Evolutionary conservation across 1,140 invertebrate genomes (phyloP), one percentile per base, ranked within the genome.

Genomic region (Drosophila ironensis): DNA sequence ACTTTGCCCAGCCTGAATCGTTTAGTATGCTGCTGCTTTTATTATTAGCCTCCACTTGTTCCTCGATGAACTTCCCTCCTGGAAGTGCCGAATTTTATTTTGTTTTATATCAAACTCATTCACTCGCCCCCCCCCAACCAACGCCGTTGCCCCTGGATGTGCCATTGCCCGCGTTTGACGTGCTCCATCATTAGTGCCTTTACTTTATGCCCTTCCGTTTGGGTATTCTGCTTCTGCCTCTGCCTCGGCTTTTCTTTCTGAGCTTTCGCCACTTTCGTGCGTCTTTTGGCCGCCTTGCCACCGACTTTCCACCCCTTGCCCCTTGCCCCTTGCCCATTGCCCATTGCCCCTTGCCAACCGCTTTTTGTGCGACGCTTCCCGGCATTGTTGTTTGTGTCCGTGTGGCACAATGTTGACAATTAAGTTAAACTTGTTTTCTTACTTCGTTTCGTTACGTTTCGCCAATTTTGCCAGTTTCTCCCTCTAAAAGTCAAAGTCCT

Each of bases 381-480:
- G 48, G 24, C 24, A 22, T 45, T 53, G 37, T 42, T 72, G 40
- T 54, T 70, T 54, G 46, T 71, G 67, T 59, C 57, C 60, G 57
- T 72, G 33, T 57, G 38, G 60, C 77, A 72, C 72, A 82, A 84
- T 82, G 78, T 84, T 82, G 78, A 82, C 78, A 82, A 82, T 82
- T 82, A 82, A 82, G 78, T 82, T 82, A 78, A 82, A 84, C 78
- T 82, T 82, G 78, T 78, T 82, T 82, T 82, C 73, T 56, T 86
- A 73, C 78, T 82, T 84, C 63, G 78, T 78, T 82, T 81, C 68
- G 77, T 60, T 80, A 63, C 59, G 59, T 82, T 70, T 70, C 50
- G 63, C 64, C 77, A 84, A 77, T 81, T 82, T 47, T 48, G 52
- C 24, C 33, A 37, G 33, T 16, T 37, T 45, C 35, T 14, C 27